Evolutionary conservation across 2,113 vertebrate species (phyloP).

Genomic region (Pipa parva): DNA sequence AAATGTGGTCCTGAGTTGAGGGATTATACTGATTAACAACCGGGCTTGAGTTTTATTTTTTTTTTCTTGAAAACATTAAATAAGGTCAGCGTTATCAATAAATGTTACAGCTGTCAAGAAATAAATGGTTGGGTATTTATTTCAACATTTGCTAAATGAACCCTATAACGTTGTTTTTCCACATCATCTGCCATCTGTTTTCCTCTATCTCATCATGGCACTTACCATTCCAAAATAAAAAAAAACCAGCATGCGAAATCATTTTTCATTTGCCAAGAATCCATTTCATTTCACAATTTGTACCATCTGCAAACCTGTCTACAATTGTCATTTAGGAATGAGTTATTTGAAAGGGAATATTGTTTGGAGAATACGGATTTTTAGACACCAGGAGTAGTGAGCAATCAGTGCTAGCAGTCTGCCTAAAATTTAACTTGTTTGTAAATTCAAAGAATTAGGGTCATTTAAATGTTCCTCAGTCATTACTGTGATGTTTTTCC

Average conservation of each 20-base stretch:
- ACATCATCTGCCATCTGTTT: conserved; percentile 34
- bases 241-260: conserved; percentile 33
- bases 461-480: too few species aligned
- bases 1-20: too few species aligned
- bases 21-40: too few species aligned
- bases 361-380: neutral
- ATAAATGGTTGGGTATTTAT: neutral
- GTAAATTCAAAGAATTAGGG: too few species aligned
- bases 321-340: neutral
- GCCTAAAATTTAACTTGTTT: too few species aligned
- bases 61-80: too few species aligned
- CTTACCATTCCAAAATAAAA: conserved; percentile 18
- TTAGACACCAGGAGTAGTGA: neutral
- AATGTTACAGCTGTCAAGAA: neutral
- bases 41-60: too few species aligned
- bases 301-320: conserved; percentile 7
- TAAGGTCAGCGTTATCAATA: neutral
- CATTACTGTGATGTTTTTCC: too few species aligned
- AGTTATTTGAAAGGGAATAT: conserved; percentile 21
- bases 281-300: conserved; percentile 3
- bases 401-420: too few species aligned
- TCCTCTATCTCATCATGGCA: conserved; percentile 34
- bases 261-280: conserved; percentile 7
- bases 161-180: conserved; percentile 21
- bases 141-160: conserved; percentile 5